Conservation (phyloP, 2,888 invertebrate species). For the Iselma pallidipennis region DNA sequence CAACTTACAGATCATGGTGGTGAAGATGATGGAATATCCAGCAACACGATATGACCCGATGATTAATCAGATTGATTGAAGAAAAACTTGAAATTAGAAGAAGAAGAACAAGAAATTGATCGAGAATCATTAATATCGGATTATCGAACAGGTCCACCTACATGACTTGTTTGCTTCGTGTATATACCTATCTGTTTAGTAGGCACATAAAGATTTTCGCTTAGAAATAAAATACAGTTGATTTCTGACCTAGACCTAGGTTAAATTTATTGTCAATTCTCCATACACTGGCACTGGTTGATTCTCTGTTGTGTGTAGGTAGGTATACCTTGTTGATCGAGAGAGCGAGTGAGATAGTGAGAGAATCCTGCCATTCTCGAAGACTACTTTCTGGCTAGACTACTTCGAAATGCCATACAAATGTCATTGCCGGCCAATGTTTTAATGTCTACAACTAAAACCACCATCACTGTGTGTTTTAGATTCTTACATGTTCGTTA, state of each 20-base stretch:
- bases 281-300: constrained; percentile 19
- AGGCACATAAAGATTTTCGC: no score
- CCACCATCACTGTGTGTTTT: background rate
- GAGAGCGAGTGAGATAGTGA: background rate
- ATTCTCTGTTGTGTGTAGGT: no score
- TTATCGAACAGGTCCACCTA: background rate
- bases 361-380: background rate
- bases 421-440: constrained; percentile 28
- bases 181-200: no score
- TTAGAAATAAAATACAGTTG: constrained; percentile 20
- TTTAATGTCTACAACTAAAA: background rate
- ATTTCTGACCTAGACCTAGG: constrained; percentile 35
- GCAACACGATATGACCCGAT: constrained; percentile 19
- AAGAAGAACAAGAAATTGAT: background rate
- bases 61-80: background rate
- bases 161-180: no score
- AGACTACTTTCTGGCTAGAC: constrained; percentile 16
- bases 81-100: no score
- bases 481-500: background rate
- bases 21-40: constrained; percentile 24
- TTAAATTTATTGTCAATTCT: constrained; percentile 26
- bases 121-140: background rate
- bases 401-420: constrained; percentile 26
- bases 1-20: constrained; percentile 26
- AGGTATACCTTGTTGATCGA: no score